Base-by-base conservation (phyloP, 2,888 invertebrate genomes). In the Stenodema calcarata region DNA sequence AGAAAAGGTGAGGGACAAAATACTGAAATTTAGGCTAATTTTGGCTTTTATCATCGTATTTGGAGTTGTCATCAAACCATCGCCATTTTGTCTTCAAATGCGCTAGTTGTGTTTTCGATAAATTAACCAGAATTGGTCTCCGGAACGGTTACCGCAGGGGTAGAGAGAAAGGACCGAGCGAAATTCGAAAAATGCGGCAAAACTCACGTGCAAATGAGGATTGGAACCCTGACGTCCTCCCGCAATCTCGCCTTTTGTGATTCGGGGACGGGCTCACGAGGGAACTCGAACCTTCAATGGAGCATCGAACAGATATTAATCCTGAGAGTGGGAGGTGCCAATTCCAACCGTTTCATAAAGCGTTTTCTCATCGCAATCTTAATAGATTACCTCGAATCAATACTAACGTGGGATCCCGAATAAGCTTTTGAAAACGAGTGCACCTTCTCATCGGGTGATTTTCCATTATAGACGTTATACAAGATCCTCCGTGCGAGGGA, bases 171-270 rank as follows among this genome's bases (percentile, higher is more conserved):
- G n/a, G 3, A 4, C 4, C 1, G 4, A 12, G 35, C 9, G 73
- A 30, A 73, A 73, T 73, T 2, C 30, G 28, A 73, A 30, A 73
- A 73, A 73, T 73, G 30, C 73, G 73, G 30, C 73, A 73, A 35
- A 28, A 73, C 28, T 73, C 73, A 73, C 73, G 73, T 73, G 35
- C 73, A 73, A 73, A 73, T 73, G 73, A 73, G 73, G 28, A 73
- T 73, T 73, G 73, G 73, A 12, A 30, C 16, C 73, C 73, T 14
- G 28, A 73, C 73, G 30, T 35, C 35, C 3, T 73, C 30, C 73
- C 30, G 30, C 73, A 73, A 73, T 73, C 73, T 73, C 73, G 30
- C n/a, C 73, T 73, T 73, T 73, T 73, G 73, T 73, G 73, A 73
- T 73, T n/a, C 35, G n/a, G 54, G 4, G 16, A n/a, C 54, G 16